Evolutionary conservation across 2,888 invertebrate species (phyloP).

Genomic region (Melipona beecheii): DNA sequence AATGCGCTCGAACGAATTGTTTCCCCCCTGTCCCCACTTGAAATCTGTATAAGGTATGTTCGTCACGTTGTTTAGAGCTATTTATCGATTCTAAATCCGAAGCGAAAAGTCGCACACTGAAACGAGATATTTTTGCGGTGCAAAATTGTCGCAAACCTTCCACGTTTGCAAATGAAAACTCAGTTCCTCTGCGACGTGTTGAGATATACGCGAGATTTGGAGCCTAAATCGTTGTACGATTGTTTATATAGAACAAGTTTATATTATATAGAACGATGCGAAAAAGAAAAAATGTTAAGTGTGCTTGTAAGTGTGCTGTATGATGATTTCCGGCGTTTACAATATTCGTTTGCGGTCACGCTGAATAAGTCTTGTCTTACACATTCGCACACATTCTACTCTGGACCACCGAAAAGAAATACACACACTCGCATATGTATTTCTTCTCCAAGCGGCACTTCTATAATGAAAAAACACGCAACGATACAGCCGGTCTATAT

Average conservation of each 20-base stretch:
- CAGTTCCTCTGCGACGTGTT: constrained; percentile 42
- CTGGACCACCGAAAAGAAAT: constrained; percentile 21
- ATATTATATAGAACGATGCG: constrained; percentile 30
- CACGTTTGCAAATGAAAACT: constrained; percentile 25
- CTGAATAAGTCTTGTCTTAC: constrained; percentile 55
- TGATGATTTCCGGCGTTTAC: constrained; percentile 40
- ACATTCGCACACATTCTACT: constrained; percentile 22
- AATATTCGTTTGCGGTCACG: constrained; percentile 32
- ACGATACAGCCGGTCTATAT: constrained; percentile 26
- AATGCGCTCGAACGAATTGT: constrained; percentile 21
- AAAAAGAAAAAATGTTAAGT: constrained; percentile 24
- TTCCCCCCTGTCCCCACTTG: constrained; percentile 4
- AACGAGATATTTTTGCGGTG: constrained; percentile 26
- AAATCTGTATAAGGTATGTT: background rate
- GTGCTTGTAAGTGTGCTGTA: constrained; percentile 48
- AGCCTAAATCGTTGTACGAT: constrained; percentile 41
- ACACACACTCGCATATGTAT: background rate
- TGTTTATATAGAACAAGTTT: constrained; percentile 33
- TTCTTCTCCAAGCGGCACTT: constrained; percentile 34
- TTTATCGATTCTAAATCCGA: constrained; percentile 1
- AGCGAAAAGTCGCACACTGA: background rate
- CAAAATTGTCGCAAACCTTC: constrained; percentile 26
- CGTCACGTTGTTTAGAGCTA: constrained; percentile 23
- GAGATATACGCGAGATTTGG: constrained; percentile 26
- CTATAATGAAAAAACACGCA: constrained; percentile 17